A percentile compares a stretch with the other conserved stretches of the same genome.
phyloP scores from a whole-genome alignment of 2,888 invertebrate species.

The Polietes domitor region DNA sequence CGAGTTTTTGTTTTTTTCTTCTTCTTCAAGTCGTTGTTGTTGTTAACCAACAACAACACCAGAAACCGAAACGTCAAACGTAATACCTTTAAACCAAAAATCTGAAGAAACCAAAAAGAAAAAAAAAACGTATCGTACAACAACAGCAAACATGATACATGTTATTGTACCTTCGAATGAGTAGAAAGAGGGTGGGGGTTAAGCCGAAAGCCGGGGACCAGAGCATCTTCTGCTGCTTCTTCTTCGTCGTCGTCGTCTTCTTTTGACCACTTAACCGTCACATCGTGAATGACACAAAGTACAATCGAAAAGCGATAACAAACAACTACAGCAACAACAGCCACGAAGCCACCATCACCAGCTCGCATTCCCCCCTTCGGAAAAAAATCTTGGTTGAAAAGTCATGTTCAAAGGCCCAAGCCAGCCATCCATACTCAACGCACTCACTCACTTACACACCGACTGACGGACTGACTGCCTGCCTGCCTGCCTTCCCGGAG shows the following conservation, averaged over 20 bases:
- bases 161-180: slow-evolving; percentile 10
- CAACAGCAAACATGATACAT: slow-evolving; percentile 41
- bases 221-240: slow-evolving; percentile 29
- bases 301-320: slow-evolving; percentile 66
- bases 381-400: slow-evolving; percentile 47
- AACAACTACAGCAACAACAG: slow-evolving; percentile 54
- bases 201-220: neutral
- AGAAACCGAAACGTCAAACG: slow-evolving; percentile 56
- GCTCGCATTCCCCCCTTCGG: neutral
- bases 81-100: slow-evolving; percentile 60
- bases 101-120: slow-evolving; percentile 27
- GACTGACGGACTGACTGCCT: slow-evolving; percentile 6
- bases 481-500: slow-evolving; percentile 35
- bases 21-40: too few species aligned
- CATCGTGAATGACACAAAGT: slow-evolving; percentile 66
- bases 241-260: too few species aligned
- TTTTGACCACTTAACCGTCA: slow-evolving; percentile 65
- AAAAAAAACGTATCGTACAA: slow-evolving; percentile 21
- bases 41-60: slow-evolving; percentile 48
- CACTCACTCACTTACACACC: slow-evolving; percentile 3
- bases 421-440: slow-evolving; percentile 15
- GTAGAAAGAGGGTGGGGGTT: neutral
- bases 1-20: slow-evolving; percentile 46
- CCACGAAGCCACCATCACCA: slow-evolving; percentile 35
- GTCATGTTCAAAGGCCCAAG: slow-evolving; percentile 38